Base-by-base conservation (phyloP, 2,888 invertebrate genomes). In the Ormia ochracea region DNA sequence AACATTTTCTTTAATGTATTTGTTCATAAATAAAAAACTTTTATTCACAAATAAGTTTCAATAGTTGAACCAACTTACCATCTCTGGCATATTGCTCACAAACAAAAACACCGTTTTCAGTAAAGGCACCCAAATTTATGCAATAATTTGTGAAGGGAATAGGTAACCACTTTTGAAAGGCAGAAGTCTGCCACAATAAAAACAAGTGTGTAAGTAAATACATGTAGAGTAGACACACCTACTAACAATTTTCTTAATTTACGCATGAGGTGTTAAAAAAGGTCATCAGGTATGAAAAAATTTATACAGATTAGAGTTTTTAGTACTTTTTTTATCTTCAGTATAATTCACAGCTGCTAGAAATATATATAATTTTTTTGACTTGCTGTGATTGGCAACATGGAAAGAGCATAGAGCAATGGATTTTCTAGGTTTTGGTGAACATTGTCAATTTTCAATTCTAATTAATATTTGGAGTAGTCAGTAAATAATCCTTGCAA, bases 121-220 rank as follows among this genome's bases (percentile, higher is more conserved):
- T 54, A 63, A 31, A 45, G 36, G 19, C 3, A 73, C 28, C 14
- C 9, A 54, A 63, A 73, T 73, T 73, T 63, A 73, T 73, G 63
- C 63, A 63, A 26, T 14, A 63, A 54, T 9, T 33, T 3, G 12
- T 28, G 4, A 41, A 12, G 41, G 14, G 17, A 0, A 48, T n/a
- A 33, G 36, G 41, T 43, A 54, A 54, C 26, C 45, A 52, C 33
- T 61, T 28, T 50, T 19, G 9, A 41, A 28, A 36, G 33, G n/a
- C 43, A 63, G 6, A 43, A 54, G 23, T 33, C 21, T 31, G 7
- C 33, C 36, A 36, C 33, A 70, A 41, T 4, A 10, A 38, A 26
- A 21, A 36, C 36, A 56, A 4, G 43, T 31, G 21, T 31, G 26
- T 41, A 52, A 52, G 17, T 4, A 28, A 28, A 70, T 12, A 4